Percentiles rank a stretch among this genome's conserved stretches.
These are phyloP conservation scores for Zaprionus nigranus DNA, from an alignment of 1,140 invertebrate species.

Conservation along the genomic window DNA sequence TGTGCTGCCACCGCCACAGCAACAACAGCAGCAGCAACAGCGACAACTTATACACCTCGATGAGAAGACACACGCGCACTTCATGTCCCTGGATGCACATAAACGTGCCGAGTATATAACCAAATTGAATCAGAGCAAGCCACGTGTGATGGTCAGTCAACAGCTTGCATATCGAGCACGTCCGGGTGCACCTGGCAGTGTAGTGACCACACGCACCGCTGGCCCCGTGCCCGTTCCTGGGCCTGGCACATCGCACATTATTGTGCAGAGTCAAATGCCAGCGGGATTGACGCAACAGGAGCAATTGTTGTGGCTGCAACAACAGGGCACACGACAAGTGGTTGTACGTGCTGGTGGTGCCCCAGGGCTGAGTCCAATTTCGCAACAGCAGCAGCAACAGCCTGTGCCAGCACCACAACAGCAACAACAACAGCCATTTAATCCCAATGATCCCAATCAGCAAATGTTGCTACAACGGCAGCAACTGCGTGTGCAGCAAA, in stretches of 20 bases:
- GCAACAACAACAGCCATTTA: constrained; percentile 55
- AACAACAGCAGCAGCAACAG: constrained; percentile 84
- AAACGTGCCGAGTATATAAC: constrained; percentile 91
- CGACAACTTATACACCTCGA: constrained; percentile 89
- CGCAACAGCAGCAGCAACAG: constrained; percentile 55
- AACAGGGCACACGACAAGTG: constrained; percentile 87
- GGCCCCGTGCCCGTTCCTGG: constrained; percentile 82
- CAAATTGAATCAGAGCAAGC: constrained; percentile 88
- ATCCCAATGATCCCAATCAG: constrained; percentile 77
- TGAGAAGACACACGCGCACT: constrained; percentile 92
- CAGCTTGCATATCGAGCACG: constrained; percentile 85
- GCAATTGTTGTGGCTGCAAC: constrained; percentile 89
- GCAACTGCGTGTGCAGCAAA: constrained; percentile 86
- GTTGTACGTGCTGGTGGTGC: constrained; percentile 84
- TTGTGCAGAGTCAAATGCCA: constrained; percentile 87
- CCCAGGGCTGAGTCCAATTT: constrained; percentile 85
- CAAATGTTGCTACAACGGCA: constrained; percentile 81
- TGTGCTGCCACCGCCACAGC: constrained; percentile 73
- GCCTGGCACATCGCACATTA: constrained; percentile 84
- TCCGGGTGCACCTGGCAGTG: constrained; percentile 85
- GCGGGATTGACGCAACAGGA: constrained; percentile 87
- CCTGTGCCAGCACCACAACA: constrained; percentile 49
- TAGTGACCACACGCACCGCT: constrained; percentile 85
- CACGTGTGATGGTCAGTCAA: constrained; percentile 85
- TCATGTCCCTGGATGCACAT: constrained; percentile 92